Conservation (phyloP, 2,888 invertebrate genomes). For the Nezara viridula region DNA sequence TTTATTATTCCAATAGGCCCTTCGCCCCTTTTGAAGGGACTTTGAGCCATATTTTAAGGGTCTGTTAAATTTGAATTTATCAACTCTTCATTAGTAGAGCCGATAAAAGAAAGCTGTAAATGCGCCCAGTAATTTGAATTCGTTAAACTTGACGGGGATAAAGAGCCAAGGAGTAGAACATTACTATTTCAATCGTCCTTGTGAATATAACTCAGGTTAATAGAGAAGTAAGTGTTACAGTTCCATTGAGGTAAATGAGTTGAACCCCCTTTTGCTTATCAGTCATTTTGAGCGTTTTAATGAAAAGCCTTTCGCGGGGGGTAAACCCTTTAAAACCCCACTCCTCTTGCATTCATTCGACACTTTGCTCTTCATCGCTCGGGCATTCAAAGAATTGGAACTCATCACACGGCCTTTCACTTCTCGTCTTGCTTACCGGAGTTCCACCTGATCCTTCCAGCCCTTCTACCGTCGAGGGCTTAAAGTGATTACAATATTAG, state of each 20-base stretch:
- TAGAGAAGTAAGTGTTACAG: slow-evolving; percentile 33
- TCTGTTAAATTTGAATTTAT: slow-evolving; percentile 8
- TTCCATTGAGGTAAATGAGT: slow-evolving; percentile 48
- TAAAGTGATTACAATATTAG: background rate
- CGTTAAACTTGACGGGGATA: slow-evolving; percentile 13
- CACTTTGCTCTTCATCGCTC: slow-evolving; percentile 19
- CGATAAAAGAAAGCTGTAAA: background rate
- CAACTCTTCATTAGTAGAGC: slow-evolving; percentile 17
- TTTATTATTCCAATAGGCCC: background rate
- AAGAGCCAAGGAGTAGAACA: background rate
- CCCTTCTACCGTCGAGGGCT: background rate
- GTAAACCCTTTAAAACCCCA: slow-evolving; percentile 3
- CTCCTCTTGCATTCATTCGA: background rate
- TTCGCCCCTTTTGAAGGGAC: background rate
- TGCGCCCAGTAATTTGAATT: slow-evolving; percentile 19
- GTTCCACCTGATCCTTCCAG: background rate
- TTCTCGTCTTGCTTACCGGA: background rate
- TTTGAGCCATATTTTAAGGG: background rate
- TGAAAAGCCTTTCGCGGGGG: background rate
- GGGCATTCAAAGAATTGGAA: slow-evolving; percentile 23
- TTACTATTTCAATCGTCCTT: slow-evolving; percentile 27
- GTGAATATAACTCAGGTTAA: slow-evolving; percentile 26
- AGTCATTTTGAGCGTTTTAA: slow-evolving; percentile 39
- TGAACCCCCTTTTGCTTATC: slow-evolving; percentile 33
- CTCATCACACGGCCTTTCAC: slow-evolving; percentile 36